phyloP scores from a whole-genome alignment of 2,797 vertebrate genomes.

The Myiotriccus ornatus region DNA sequence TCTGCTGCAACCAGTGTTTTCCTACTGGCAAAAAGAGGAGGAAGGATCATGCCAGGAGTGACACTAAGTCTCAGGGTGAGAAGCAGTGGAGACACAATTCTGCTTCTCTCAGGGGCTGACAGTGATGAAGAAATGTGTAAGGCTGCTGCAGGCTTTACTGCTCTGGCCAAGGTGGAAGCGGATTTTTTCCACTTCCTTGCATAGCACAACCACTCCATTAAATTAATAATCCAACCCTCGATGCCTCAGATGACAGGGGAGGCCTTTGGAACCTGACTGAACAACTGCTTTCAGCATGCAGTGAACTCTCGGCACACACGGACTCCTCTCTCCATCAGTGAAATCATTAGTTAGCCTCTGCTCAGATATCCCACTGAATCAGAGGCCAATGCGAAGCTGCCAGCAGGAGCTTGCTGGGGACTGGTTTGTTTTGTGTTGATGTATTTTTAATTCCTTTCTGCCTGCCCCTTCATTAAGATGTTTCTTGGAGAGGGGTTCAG shows the following conservation, averaged over 20 bases:
- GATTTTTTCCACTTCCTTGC: constrained; percentile 37
- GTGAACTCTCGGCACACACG: neutral
- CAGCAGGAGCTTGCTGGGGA: neutral
- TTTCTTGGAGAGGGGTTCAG: neutral
- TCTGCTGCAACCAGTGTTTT: neutral
- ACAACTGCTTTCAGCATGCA: constrained; percentile 9
- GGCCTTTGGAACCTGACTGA: constrained; percentile 38
- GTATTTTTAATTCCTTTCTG: neutral
- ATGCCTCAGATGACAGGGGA: neutral
- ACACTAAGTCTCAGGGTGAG: neutral
- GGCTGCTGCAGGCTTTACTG: neutral
- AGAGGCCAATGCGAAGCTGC: neutral
- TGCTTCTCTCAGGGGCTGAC: neutral
- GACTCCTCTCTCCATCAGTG: neutral
- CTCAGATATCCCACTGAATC: neutral
- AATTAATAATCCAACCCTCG: neutral
- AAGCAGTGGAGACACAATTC: neutral
- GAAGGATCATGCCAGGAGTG: neutral
- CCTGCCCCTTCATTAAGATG: neutral
- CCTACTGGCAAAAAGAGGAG: neutral
- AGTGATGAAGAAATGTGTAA: neutral
- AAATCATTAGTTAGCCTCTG: neutral
- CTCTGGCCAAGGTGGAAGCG: neutral
- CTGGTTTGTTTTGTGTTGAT: neutral
- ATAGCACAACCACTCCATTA: neutral